Evolutionary conservation across 2,888 invertebrate genomes (phyloP), one percentile per base, ranked within the genome.

Genomic region (Aphidoletes aphidimyza): DNA sequence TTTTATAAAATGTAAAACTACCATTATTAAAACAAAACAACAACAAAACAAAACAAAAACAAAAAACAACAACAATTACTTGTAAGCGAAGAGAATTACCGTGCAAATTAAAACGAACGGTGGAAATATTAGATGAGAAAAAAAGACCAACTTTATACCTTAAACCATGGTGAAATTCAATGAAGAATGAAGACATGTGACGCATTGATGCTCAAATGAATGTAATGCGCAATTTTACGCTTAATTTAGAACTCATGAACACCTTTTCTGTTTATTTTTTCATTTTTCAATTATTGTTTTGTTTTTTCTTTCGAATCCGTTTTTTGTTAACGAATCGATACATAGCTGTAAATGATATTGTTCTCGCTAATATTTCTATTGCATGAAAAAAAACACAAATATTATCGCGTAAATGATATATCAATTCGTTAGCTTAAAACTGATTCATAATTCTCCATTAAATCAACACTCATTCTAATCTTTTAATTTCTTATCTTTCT

Each of bases 161-260:
- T 30, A 69, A 69, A 30, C 34, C 14, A 69, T 14, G 69, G 26
- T 69, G 30, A 3, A 69, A 69, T 34, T 30, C 30, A 30, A 69
- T 69, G 69, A 69, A 69, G 34, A 30, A 30, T 69, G 30, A 69
- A 69, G 34, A 69, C 69, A 34, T 30, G 69, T 69, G 69, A 34
- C 69, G 69, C 69, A 69, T 69, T 69, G 69, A 30, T 69, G 69
- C 69, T 69, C 69, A 69, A 69, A 69, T 69, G 69, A 69, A 30
- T 69, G 69, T 34, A 69, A 69, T 69, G 69, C 69, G 69, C 69
- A 69, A 69, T 69, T 69, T 69, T 69, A 69, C 69, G 69, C 69
- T 69, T 69, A 69, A 69, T 69, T 69, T 69, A 30, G 34, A 69
- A 30, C 17, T 69, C 69, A 69, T 22, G 0, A 2, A 26, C 11